Percentiles rank a stretch among this genome's conserved stretches.
These are phyloP conservation scores for Nannospalax galili DNA, from an alignment of 2,113 vertebrate species.

Conservation along the genomic window DNA sequence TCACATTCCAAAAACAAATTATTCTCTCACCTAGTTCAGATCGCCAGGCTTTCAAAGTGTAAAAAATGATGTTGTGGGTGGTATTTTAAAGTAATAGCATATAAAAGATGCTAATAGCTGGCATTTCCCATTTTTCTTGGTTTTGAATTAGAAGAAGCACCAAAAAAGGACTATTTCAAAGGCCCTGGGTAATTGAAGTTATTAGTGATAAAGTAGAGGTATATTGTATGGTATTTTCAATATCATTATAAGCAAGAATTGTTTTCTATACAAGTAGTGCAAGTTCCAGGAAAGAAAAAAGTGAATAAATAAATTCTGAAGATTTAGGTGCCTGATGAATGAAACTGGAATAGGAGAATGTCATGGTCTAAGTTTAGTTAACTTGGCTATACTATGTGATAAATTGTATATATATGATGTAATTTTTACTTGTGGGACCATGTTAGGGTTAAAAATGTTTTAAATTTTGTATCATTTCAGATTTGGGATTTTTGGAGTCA, in stretches of 20 bases:
- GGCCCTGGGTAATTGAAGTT: not conserved
- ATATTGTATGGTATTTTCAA: constrained; percentile 14
- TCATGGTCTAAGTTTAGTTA: constrained; percentile 34
- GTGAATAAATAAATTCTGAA: constrained; percentile 17
- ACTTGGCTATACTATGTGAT: not conserved
- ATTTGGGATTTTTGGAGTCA: not conserved
- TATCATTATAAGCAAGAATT: not conserved
- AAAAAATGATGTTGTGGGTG: not conserved
- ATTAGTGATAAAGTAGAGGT: not conserved
- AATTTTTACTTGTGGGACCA: not conserved
- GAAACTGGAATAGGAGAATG: constrained; percentile 1
- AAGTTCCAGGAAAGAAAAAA: not conserved
- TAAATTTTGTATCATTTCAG: not conserved
- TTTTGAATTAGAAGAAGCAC: constrained; percentile 27
- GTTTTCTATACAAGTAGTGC: not conserved
- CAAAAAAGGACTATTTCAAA: constrained; percentile 32
- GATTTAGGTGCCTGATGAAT: not conserved
- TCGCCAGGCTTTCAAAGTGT: not conserved
- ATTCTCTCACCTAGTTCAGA: not conserved
- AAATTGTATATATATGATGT: not conserved
- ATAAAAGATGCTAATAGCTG: constrained; percentile 22
- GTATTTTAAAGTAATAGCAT: constrained; percentile 1
- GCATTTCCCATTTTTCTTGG: constrained; percentile 22
- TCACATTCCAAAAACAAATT: not conserved
- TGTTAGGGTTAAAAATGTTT: not conserved